Conservation (phyloP, 1,140 invertebrate species). For the Zaprionus taronus region DNA sequence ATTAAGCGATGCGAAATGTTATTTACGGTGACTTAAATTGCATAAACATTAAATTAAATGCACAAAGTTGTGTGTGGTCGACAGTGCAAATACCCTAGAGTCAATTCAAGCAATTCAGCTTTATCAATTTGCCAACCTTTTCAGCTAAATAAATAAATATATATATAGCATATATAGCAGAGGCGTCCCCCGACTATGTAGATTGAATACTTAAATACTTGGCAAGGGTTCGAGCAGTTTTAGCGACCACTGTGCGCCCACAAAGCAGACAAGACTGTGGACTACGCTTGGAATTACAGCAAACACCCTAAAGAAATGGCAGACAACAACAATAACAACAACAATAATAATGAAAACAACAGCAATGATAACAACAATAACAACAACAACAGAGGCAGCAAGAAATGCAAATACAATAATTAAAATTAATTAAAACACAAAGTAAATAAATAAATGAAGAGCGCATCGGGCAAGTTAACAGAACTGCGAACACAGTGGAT, state of each 20-base stretch:
- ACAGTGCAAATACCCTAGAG: constrained; percentile 11
- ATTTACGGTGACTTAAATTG: constrained; percentile 22
- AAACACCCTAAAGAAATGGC: not conserved
- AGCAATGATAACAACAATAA: constrained; percentile 9
- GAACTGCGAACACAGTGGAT: not conserved
- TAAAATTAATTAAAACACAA: constrained; percentile 74
- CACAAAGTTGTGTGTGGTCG: not conserved
- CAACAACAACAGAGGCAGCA: constrained; percentile 11
- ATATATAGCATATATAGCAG: not conserved
- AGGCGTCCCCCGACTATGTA: not conserved
- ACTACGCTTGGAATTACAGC: not conserved
- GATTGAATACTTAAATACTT: not conserved
- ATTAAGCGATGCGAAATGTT: constrained; percentile 25
- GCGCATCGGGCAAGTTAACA: constrained; percentile 19
- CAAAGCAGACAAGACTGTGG: not conserved
- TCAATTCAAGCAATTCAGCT: not conserved
- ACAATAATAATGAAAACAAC: constrained; percentile 48
- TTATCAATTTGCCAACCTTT: not conserved
- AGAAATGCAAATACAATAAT: constrained; percentile 78
- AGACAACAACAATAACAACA: constrained; percentile 25
- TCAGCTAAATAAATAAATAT: not conserved
- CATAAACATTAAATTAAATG: constrained; percentile 16
- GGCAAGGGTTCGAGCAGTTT: not conserved
- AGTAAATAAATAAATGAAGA: constrained; percentile 69
- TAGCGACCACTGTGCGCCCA: not conserved